Evolutionary conservation across 1,140 invertebrate species (phyloP).

Genomic region (Diprion similis): DNA sequence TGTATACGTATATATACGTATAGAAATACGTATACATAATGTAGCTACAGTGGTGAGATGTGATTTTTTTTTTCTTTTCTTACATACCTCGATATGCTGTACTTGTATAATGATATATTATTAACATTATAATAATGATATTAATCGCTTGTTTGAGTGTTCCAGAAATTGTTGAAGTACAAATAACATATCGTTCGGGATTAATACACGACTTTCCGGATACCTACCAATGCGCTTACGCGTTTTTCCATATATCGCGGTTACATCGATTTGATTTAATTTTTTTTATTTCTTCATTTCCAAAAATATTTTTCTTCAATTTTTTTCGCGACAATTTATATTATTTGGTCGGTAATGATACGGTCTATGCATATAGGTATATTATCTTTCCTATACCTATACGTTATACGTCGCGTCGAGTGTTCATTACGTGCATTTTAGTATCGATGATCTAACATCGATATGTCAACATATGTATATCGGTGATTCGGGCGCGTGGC

Average conservation of each 20-base stretch:
- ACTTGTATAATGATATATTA: conserved; percentile 14
- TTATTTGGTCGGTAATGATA: neutral
- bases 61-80: neutral
- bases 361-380: too few relatives aligned
- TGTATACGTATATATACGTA: conserved; percentile 15
- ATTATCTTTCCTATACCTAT: too few relatives aligned
- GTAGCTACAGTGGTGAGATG: neutral
- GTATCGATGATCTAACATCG: too few relatives aligned
- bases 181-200: conserved; percentile 26
- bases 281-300: conserved; percentile 29
- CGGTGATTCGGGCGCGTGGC: too few relatives aligned
- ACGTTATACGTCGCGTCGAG: too few relatives aligned
- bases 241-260: conserved; percentile 22
- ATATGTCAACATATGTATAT: too few relatives aligned
- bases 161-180: conserved; percentile 33
- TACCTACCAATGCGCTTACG: too few relatives aligned
- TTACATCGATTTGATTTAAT: conserved; percentile 24
- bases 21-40: neutral
- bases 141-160: conserved; percentile 32
- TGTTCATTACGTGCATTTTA: too few relatives aligned
- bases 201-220: conserved; percentile 20
- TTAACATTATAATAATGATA: conserved; percentile 26
- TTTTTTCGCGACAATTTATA: neutral
- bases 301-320: conserved; percentile 27
- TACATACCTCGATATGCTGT: conserved; percentile 12